Base-by-base conservation (phyloP, 2,888 invertebrate species). In the Achlya flavicornis region DNA sequence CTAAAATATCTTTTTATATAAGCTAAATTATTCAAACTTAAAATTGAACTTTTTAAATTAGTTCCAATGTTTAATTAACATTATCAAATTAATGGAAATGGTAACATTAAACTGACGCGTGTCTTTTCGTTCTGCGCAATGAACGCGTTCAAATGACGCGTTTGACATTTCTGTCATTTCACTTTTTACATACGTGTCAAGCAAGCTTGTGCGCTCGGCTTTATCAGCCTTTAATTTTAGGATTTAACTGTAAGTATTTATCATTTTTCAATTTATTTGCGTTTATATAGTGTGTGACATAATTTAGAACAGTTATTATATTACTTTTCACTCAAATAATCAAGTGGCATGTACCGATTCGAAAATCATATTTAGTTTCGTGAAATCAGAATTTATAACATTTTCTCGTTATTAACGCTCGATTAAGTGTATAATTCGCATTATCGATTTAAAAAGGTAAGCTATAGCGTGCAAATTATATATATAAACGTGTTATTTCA, bases 161-260 rank as follows among this genome's bases (percentile, higher is more conserved):
- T 84, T 79, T 84, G 87, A 87, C 86, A 75, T 77, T 75, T 80
- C 77, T 78, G 77, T 79, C 79, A 82, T 76, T 87, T 90, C 88
- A 91, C 88, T 92, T 93, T 86, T 90, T 91, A 90, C 85, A 87
- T 92, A 93, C 93, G 93, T 93, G 93, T 93, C 93, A 92, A 88
- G 84, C 78, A 75, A 85, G 79, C 78, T 89, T 89, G 90, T 81
- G 84, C 90, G 90, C 81, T 85, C 80, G 79, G 91, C 91, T 91
- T 84, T 86, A 74, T 73, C 78, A 82, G 91, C 93, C 91, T 80
- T 82, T 90, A 90, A 88, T 90, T 90, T 92, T 90, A 91, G 83
- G 89, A 89, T 81, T 80, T 82, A 88, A 87, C 83, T 88, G 93
- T 93, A 81, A 93, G 93, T 93, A 93, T 74, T 72, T 57, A 62